Conservation (phyloP, 2,888 invertebrate genomes). For the Stenodera caucasica region DNA sequence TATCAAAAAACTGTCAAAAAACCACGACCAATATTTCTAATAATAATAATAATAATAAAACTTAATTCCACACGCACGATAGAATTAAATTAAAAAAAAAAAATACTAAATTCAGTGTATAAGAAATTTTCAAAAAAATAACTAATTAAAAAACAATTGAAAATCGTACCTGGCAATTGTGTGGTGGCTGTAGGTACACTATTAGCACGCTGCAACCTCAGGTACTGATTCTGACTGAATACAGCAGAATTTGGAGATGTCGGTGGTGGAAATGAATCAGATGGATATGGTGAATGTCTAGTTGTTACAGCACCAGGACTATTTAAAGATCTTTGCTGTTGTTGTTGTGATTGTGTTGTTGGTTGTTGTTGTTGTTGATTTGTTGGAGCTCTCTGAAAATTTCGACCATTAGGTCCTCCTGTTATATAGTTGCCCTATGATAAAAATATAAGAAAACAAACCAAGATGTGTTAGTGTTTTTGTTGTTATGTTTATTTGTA, state of each 20-base stretch:
- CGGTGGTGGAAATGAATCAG: conserved; percentile 58
- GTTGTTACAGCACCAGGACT: conserved; percentile 60
- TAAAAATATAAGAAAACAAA: conserved; percentile 8
- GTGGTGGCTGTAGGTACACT: conserved; percentile 62
- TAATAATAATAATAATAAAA: conserved; percentile 21
- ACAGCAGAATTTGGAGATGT: conserved; percentile 59
- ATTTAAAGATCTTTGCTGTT: conserved; percentile 55
- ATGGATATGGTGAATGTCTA: conserved; percentile 61
- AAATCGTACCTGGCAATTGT: conserved; percentile 62
- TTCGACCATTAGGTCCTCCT: conserved; percentile 35
- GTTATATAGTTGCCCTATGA: conserved; percentile 33
- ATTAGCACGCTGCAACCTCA: conserved; percentile 64
- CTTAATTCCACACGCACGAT: conserved; percentile 23
- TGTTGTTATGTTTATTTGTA: conserved; percentile 17
- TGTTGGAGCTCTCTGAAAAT: conserved; percentile 42
- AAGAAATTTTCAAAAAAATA: conserved; percentile 15
- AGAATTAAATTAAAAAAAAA: conserved; percentile 18
- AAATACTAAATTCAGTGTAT: neutral
- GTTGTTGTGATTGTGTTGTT: conserved; percentile 39
- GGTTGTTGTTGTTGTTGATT: conserved; percentile 34
- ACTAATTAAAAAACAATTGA: conserved; percentile 12
- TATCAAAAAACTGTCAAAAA: conserved; percentile 25
- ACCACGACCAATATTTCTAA: conserved; percentile 14
- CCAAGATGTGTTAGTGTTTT: conserved; percentile 17
- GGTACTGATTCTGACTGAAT: conserved; percentile 52